Evolutionary conservation across 2,888 invertebrate species (phyloP).

Genomic region (Atherix ibis): DNA sequence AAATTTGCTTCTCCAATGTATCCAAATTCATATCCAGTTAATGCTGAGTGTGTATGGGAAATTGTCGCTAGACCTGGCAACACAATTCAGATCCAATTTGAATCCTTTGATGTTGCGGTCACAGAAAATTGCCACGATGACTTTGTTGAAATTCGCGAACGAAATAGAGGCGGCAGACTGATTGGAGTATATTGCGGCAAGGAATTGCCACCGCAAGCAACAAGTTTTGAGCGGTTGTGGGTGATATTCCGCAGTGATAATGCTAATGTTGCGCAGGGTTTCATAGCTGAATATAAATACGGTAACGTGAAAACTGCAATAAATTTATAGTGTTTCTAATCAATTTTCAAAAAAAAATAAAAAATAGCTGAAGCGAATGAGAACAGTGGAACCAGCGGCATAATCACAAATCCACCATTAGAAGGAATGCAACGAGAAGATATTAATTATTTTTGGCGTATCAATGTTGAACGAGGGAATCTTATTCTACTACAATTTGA

Average conservation of each 20-base stretch:
- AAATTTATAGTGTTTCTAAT: too few species aligned
- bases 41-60: conserved; percentile 61
- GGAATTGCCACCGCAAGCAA: conserved; percentile 37
- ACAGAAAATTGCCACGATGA: conserved; percentile 67
- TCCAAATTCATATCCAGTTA: conserved; percentile 50
- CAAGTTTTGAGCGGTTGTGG: conserved; percentile 45
- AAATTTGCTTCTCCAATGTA: conserved; percentile 53
- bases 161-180: conserved; percentile 43
- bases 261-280: conserved; percentile 46
- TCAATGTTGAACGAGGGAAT: conserved; percentile 15
- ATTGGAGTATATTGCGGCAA: conserved; percentile 60
- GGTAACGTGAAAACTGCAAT: too few species aligned
- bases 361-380: too few species aligned
- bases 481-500: conserved; percentile 17
- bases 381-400: conserved; percentile 17
- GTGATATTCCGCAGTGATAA: conserved; percentile 58
- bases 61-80: conserved; percentile 53
- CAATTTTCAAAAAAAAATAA: background rate
- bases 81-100: conserved; percentile 47
- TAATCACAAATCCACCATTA: conserved; percentile 21
- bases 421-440: conserved; percentile 12
- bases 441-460: conserved; percentile 22
- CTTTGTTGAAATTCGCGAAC: conserved; percentile 69
- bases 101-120: conserved; percentile 47
- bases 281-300: conserved; percentile 53